Percentiles rank a stretch among this genome's conserved stretches.
Evolutionary conservation across 2,113 vertebrate species (phyloP).

Genomic region (Rhipidura dahli): DNA sequence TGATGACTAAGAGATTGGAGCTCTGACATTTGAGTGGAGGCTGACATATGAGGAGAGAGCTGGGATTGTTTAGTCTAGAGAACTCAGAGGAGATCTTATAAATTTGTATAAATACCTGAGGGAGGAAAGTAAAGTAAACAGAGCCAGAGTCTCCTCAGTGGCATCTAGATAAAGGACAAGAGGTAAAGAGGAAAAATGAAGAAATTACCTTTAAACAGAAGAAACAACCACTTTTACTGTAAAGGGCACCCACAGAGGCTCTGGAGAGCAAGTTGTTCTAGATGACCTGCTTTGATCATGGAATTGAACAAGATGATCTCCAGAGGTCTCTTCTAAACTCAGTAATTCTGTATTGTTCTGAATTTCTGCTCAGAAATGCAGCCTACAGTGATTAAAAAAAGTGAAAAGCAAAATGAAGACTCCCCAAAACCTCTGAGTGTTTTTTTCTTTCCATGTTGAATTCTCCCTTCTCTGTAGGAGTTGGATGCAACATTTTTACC

Average conservation of each 20-base stretch:
- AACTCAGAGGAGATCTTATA: background rate
- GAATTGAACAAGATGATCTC: background rate
- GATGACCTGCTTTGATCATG: background rate
- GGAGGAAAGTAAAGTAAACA: background rate
- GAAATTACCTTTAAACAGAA: background rate
- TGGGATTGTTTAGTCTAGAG: background rate
- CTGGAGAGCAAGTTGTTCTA: background rate
- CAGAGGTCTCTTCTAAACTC: background rate
- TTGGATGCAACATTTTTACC: background rate
- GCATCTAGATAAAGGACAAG: background rate
- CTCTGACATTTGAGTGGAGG: background rate
- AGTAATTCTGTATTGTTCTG: background rate
- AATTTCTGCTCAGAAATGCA: background rate
- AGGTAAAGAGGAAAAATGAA: background rate
- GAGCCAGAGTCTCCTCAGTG: background rate
- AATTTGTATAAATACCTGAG: background rate
- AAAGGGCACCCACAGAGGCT: background rate
- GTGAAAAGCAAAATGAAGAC: background rate
- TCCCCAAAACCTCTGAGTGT: rapidly evolving
- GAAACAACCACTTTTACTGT: background rate
- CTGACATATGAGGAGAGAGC: background rate
- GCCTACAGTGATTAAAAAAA: background rate
- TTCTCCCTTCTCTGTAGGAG: background rate
- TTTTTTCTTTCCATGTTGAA: background rate
- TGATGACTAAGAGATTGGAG: background rate